Base-by-base conservation (phyloP, 1,140 invertebrate species). In the Panulirus ornatus region DNA sequence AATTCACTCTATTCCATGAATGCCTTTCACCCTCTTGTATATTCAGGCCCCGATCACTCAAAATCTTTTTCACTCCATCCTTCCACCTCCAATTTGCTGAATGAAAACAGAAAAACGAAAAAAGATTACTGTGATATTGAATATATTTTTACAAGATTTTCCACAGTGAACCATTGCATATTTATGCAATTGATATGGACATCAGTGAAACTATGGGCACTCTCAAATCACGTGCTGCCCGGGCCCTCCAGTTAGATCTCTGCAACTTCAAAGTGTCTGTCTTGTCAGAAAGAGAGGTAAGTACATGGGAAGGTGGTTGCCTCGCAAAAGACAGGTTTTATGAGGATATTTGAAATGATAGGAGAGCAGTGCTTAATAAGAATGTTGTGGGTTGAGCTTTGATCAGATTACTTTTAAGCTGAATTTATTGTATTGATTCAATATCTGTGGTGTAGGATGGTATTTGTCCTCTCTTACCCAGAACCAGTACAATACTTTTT, bases 101-200 rank as follows among this genome's bases (percentile, higher is more conserved):
- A 58, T 2, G 2, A 58, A 19, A 58, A 6, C 9, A 16, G 5
- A 8, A 58, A 58, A 58, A 14, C 22, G 2, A 9, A 58, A 58
- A 8, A 58, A 2, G 54, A n/a, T n/a, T 58, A 58, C 19, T 58
- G 19, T 19, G 16, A 22, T 58, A 14, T 0, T 22, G 14, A 58
- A 14, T 58, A 22, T 22, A 58, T 58, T 58, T 19, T 9, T 14
- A 11, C 44, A 58, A 16, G 9, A 22, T 3, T 66, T 38, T 78
- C 47, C 51, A 16, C 75, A 87, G 84, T 44, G 40, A 40, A 40
- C 47, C 84, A 11, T 11, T 82, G 1, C 86, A 88, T 14, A 73
- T 88, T 11, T 88, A 88, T 82, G 86, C 86, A 40, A 83, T 88
- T 6, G 86, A 88, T 34, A 82, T 88, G 40, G 86, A 88, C 79